Conservation (phyloP, 2,113 vertebrate genomes). For the Crypturellus undulatus region DNA sequence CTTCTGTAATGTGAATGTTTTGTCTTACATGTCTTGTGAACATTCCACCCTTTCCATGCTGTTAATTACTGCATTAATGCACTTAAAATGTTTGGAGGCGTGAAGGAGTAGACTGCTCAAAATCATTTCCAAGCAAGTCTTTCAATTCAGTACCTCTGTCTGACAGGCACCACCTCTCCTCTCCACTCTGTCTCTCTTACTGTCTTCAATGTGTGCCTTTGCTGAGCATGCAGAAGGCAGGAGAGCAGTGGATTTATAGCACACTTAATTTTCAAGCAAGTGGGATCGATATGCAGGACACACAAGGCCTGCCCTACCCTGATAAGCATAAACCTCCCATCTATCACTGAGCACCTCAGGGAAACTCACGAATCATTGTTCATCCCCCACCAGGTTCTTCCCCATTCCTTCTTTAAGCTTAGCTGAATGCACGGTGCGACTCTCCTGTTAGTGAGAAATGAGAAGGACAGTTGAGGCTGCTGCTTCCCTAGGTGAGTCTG, state of each 20-base stretch:
- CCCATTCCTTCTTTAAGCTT: not conserved
- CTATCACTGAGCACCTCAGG: constrained; percentile 54
- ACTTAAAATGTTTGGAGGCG: constrained; percentile 13
- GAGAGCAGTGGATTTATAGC: constrained; percentile 69
- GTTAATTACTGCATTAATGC: constrained; percentile 67
- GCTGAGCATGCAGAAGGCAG: constrained; percentile 59
- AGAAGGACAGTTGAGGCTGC: not conserved
- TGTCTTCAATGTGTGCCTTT: not conserved
- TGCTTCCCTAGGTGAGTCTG: not conserved
- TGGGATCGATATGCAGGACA: constrained; percentile 74
- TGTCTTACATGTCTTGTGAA: not conserved
- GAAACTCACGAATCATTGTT: constrained; percentile 17
- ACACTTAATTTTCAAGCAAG: constrained; percentile 68
- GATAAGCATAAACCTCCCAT: constrained; percentile 71
- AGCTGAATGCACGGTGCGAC: not conserved
- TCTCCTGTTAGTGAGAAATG: not conserved
- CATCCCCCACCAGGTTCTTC: not conserved
- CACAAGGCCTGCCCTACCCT: constrained; percentile 60
- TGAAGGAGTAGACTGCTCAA: not conserved
- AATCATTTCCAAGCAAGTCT: constrained; percentile 33
- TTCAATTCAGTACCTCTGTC: not conserved
- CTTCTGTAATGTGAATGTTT: constrained; percentile 25
- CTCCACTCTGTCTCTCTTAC: not conserved
- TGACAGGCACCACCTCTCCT: not conserved
- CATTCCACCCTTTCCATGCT: not conserved